These are phyloP conservation scores for Drosophila infuscata DNA, from an alignment of 2,888 invertebrate genomes.

Conservation along the genomic window DNA sequence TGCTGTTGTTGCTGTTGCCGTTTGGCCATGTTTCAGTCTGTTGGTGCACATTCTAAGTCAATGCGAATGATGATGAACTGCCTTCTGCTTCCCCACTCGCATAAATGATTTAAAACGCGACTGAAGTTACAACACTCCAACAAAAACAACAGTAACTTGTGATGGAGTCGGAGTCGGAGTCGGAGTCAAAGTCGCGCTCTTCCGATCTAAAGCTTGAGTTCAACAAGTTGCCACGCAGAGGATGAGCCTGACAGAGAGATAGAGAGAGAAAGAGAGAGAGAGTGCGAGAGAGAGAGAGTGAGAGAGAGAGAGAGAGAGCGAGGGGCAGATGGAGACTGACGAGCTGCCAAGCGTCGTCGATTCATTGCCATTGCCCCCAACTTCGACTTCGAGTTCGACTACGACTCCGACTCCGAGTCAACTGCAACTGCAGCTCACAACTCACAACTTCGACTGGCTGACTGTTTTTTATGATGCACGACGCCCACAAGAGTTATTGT, in stretches of 20 bases:
- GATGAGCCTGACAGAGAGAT: background rate
- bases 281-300: background rate
- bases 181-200: constrained; percentile 19
- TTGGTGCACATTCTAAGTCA: constrained; percentile 79
- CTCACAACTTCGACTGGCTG: constrained; percentile 52
- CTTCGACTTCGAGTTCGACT: constrained; percentile 2
- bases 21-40: constrained; percentile 38
- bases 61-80: constrained; percentile 80
- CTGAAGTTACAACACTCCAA: constrained; percentile 27
- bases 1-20: constrained; percentile 15
- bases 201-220: constrained; percentile 43
- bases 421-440: constrained; percentile 42
- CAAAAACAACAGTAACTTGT: constrained; percentile 25
- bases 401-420: constrained; percentile 25
- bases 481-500: constrained; percentile 75
- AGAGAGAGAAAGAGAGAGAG: background rate
- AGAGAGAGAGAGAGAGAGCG: background rate
- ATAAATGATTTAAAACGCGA: constrained; percentile 78
- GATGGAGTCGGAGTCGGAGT: constrained; percentile 36
- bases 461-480: constrained; percentile 76
- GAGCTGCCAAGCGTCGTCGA: constrained; percentile 17
- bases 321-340: constrained; percentile 12
- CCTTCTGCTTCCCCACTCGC: constrained; percentile 58
- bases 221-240: constrained; percentile 41
- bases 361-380: constrained; percentile 28